A percentile compares a stretch with the other conserved stretches of the same genome.
phyloP scores from a whole-genome alignment of 2,113 vertebrate genomes.

The Embiotoca jacksoni region DNA sequence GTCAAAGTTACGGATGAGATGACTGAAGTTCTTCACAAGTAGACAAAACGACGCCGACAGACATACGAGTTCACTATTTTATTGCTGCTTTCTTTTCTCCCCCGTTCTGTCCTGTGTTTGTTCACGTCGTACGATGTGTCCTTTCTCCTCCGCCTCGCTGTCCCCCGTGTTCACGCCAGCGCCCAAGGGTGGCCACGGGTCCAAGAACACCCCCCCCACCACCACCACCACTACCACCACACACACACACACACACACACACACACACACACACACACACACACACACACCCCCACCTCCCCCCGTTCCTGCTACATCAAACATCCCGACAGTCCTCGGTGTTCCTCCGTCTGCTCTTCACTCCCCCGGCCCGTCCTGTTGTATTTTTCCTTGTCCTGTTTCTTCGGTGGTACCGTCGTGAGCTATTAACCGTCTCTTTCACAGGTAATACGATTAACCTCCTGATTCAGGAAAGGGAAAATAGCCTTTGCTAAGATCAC shows the following conservation, averaged over 20 bases:
- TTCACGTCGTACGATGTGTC: neutral
- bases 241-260: too few relatives aligned
- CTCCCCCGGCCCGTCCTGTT: neutral
- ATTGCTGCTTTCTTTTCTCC: too few relatives aligned
- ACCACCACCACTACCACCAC: too few relatives aligned
- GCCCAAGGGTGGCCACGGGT: neutral
- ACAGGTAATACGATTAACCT: slow-evolving; percentile 71
- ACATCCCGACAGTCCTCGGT: neutral
- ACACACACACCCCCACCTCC: too few relatives aligned
- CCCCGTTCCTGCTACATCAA: neutral
- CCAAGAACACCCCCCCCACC: neutral
- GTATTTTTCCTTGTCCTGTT: slow-evolving; percentile 32
- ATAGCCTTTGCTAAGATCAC: slow-evolving; percentile 45
- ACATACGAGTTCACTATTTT: neutral
- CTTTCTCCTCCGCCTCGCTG: neutral
- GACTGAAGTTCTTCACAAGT: neutral
- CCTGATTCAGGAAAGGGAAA: slow-evolving; percentile 51
- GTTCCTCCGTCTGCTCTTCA: neutral
- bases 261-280: too few relatives aligned
- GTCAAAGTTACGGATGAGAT: neutral
- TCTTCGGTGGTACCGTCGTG: slow-evolving; percentile 10
- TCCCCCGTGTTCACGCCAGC: neutral
- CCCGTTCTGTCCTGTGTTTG: neutral
- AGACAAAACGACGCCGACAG: neutral
- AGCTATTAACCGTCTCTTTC: slow-evolving; percentile 46